phyloP scores from a whole-genome alignment of 2,113 vertebrate species.

The Tachysurus fulvidraco region DNA sequence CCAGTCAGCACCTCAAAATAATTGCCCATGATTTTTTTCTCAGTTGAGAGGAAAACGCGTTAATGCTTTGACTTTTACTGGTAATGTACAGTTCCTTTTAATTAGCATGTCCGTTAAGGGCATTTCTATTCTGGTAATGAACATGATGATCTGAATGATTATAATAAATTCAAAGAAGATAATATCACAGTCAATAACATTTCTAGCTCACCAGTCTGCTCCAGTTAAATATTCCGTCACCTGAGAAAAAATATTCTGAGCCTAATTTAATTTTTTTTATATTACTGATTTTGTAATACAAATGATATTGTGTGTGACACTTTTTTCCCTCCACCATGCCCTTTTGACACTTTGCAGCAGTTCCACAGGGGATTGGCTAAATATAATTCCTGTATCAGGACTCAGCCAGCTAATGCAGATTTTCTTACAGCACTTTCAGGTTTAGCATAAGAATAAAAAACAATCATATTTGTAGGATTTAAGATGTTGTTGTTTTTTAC shows the following conservation, averaged over 20 bases:
- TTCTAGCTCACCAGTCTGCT: not conserved
- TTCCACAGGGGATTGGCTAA: not conserved
- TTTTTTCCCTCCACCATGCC: not conserved
- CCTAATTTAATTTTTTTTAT: not conserved
- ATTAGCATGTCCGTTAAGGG: not conserved
- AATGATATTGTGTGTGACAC: not conserved
- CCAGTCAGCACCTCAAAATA: slow-evolving; percentile 38
- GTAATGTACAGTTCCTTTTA: not conserved
- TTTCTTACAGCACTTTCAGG: not conserved
- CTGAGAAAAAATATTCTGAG: not conserved
- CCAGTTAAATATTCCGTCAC: not conserved
- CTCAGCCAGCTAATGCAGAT: not conserved
- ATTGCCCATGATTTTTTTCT: not conserved
- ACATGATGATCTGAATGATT: not conserved
- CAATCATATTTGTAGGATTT: not conserved
- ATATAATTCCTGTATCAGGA: not conserved
- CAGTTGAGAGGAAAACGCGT: not conserved
- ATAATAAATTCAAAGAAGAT: not conserved
- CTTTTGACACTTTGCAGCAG: not conserved
- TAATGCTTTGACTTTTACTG: not conserved
- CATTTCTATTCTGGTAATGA: not conserved
- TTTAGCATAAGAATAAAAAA: not conserved
- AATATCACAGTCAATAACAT: not conserved
- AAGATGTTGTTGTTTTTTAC: not conserved
- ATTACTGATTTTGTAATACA: no score